A percentile compares a stretch with the other conserved stretches of the same genome.
Evolutionary conservation across 53 echinoderm and acorn worm species (phyloP).

Genomic region (Holothuria leucospilota): DNA sequence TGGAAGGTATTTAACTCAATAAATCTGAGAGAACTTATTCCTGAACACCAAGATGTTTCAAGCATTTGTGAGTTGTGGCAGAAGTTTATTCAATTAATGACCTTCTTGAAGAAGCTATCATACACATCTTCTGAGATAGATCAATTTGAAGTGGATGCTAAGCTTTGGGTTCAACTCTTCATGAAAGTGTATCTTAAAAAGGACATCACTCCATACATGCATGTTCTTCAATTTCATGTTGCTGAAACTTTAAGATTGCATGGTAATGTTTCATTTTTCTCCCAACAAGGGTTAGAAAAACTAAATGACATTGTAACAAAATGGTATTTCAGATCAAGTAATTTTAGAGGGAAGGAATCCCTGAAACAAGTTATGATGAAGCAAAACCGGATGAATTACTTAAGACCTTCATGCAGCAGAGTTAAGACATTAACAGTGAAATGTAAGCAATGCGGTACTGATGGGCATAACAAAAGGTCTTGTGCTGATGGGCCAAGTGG

Average conservation of each 20-base stretch:
- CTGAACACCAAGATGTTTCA: too few species aligned
- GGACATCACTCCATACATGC: constrained; percentile 35
- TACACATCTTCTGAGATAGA: background rate
- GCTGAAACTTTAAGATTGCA: background rate
- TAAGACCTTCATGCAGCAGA: background rate
- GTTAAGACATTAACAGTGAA: background rate
- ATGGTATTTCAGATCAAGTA: background rate
- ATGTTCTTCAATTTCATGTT: background rate
- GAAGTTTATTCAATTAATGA: too few species aligned
- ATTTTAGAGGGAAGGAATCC: background rate
- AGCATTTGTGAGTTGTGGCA: too few species aligned
- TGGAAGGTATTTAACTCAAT: background rate
- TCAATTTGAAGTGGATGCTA: background rate
- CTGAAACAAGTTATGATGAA: background rate
- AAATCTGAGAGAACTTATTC: background rate
- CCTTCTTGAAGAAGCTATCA: constrained; percentile 1
- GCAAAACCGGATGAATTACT: background rate
- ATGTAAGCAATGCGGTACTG: too few species aligned
- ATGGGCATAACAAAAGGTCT: too few species aligned
- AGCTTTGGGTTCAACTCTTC: constrained; percentile 16
- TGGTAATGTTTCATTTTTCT: constrained; percentile 5
- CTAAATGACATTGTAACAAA: constrained; percentile 9
- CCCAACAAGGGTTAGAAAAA: constrained; percentile 7
- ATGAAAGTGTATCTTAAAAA: constrained; percentile 10
- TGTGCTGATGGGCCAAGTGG: too few species aligned